Evolutionary conservation across 2,888 invertebrate species (phyloP).

Genomic region (Caenorhabditis wallacei): DNA sequence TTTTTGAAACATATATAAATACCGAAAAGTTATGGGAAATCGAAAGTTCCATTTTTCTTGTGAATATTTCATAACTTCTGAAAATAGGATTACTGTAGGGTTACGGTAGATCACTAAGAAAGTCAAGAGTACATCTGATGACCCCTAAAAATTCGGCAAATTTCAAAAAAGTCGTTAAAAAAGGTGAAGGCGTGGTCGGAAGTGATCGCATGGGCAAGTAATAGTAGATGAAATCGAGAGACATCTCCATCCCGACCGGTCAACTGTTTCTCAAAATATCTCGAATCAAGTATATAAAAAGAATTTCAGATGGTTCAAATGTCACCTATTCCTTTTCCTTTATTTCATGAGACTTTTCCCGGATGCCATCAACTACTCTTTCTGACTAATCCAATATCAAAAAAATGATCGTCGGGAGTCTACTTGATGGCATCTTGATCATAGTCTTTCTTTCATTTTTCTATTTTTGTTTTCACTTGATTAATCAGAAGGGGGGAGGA

Average conservation of each 20-base stretch:
- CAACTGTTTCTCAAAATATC: constrained; percentile 47
- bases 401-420: constrained; percentile 58
- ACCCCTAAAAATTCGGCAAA: constrained; percentile 7
- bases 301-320: too few species aligned
- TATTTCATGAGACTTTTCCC: constrained; percentile 2
- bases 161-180: constrained; percentile 14
- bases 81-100: neutral
- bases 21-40: neutral
- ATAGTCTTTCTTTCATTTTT: constrained; percentile 15
- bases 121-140: neutral
- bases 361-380: constrained; percentile 41
- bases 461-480: constrained; percentile 10
- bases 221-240: neutral
- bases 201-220: constrained; percentile 19
- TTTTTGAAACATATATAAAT: neutral
- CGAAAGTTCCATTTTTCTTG: neutral
- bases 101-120: too few species aligned
- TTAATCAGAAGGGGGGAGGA: neutral
- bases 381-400: neutral
- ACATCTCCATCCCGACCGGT: constrained; percentile 32
- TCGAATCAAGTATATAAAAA: constrained; percentile 35
- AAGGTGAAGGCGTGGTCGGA: constrained; percentile 40
- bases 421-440: constrained; percentile 55
- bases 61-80: neutral
- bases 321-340: too few species aligned